A percentile compares a stretch with the other conserved stretches of the same genome.
phyloP scores from a whole-genome alignment of 2,113 vertebrate genomes.

The Sterrhoptilus dennistouni region DNA sequence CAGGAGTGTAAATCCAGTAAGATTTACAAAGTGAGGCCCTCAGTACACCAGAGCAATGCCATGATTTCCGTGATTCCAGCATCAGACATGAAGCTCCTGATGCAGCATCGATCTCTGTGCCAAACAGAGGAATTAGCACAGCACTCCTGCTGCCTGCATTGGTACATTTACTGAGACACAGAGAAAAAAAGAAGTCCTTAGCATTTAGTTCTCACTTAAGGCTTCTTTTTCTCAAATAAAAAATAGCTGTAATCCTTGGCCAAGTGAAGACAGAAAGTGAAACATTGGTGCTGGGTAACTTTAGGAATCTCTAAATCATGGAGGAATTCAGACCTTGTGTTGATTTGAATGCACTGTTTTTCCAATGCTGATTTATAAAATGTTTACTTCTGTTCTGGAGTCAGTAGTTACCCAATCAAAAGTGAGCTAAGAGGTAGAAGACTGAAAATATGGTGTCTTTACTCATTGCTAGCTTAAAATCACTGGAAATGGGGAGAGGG shows the following conservation, averaged over 20 bases:
- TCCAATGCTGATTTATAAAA: not conserved
- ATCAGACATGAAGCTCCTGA: not conserved
- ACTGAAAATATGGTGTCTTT: not conserved
- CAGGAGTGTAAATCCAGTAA: not conserved
- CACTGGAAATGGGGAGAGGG: not conserved
- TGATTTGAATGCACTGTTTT: not conserved
- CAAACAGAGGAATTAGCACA: not conserved
- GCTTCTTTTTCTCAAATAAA: not conserved
- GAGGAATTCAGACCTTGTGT: not conserved
- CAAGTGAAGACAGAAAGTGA: not conserved
- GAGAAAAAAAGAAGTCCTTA: not conserved
- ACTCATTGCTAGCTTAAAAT: not conserved
- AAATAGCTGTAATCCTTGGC: not conserved
- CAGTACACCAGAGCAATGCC: not conserved
- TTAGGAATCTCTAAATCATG: not conserved
- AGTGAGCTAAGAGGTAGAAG: not conserved
- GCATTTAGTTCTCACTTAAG: not conserved
- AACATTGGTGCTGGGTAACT: not conserved
- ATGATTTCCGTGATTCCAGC: fast-evolving
- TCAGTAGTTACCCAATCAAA: not conserved
- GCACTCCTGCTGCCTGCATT: not conserved
- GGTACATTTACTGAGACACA: not conserved
- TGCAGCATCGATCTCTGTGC: not conserved
- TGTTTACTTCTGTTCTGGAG: not conserved
- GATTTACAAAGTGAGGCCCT: not conserved